phyloP scores from a whole-genome alignment of 2,797 vertebrate species.

The Peromyscus attwateri region DNA sequence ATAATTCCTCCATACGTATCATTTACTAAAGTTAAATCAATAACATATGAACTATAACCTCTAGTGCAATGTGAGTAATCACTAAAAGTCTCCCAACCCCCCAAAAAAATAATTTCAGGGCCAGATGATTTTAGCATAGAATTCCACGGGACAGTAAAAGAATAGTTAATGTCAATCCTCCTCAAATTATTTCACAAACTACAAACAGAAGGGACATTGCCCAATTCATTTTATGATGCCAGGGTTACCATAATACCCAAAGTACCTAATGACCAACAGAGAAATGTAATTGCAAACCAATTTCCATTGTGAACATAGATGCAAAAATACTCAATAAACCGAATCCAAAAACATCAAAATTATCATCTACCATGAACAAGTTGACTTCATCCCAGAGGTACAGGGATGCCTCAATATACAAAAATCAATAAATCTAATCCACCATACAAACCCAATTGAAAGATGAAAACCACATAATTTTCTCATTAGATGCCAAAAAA shows the following conservation, averaged over 20 bases:
- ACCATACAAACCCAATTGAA: background rate
- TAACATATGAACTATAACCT: background rate
- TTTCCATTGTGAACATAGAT: background rate
- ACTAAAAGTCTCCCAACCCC: background rate
- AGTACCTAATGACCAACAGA: background rate
- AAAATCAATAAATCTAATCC: background rate
- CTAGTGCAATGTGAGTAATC: background rate
- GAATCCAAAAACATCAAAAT: background rate
- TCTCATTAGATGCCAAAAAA: background rate
- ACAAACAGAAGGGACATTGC: no score
- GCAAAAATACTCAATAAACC: background rate
- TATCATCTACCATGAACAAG: background rate
- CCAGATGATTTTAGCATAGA: background rate
- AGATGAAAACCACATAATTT: background rate
- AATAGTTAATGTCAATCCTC: background rate
- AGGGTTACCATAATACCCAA: background rate
- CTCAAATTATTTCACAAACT: background rate
- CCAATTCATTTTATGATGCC: no score
- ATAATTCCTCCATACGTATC: background rate
- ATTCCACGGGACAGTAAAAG: background rate
- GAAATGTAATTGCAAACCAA: background rate
- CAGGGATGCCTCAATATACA: background rate
- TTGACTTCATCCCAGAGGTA: background rate
- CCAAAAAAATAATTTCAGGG: background rate
- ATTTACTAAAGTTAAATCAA: background rate